Evolutionary conservation across 2,888 invertebrate species (phyloP), one percentile per base, ranked within the genome.

Genomic region (Eupithecia insigniata): DNA sequence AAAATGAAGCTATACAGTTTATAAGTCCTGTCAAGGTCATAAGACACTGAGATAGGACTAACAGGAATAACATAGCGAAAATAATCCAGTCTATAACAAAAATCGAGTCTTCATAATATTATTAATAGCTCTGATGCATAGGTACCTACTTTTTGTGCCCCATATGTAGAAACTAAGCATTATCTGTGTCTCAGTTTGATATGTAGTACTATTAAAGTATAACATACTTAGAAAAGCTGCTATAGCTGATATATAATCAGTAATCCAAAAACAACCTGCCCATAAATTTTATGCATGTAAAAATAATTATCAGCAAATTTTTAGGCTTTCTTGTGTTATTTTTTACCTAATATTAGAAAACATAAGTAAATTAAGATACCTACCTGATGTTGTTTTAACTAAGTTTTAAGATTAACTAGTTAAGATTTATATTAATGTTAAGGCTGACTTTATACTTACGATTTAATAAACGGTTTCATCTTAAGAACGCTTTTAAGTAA

Each of bases 391-490:
- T 34, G 39, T 30, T 69, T 67, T 16, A 34, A 30, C n/a, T 51
- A 26, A 60, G 28, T 76, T 60, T 43, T 73, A 74, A 74, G 67
- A 73, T 73, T 78, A 72, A 64, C 74, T 69, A 76, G 76, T 72
- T 66, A 32, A n/a, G n/a, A 39, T 36, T 64, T 36, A 64, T 34
- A 67, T 74, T 76, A 67, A 73, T 81, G 78, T 79, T 74, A 79
- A 82, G 81, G 76, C 72, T 78, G 83, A 77, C 69, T 83, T 84
- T 84, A 74, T 83, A 84, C 72, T 74, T 75, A 70, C 26, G 43
- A 62, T 4, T 62, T 65, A 85, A 82, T 83, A 82, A 83, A 85
- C 75, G 69, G 78, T 71, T 80, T 72, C 61, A 70, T 77, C 75
- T 69, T 43, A 30, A 71, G 6, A 61, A 18, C 10, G 6, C 22